Percentiles rank a stretch among this genome's conserved stretches.
Evolutionary conservation across 2,113 vertebrate genomes (phyloP).

Genomic region (Ondatra zibethicus): DNA sequence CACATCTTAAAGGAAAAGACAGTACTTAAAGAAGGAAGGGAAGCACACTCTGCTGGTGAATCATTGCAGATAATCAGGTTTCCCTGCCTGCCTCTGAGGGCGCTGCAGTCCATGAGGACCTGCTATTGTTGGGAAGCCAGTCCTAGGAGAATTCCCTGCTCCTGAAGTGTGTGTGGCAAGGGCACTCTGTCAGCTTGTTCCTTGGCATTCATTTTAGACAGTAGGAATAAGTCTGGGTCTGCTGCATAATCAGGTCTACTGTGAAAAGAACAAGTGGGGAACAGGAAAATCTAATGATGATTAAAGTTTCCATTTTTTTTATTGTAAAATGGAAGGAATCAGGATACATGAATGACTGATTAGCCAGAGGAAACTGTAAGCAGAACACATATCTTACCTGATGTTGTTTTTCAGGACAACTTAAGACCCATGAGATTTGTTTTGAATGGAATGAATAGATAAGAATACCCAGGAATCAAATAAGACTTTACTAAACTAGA

Average conservation of each 20-base stretch:
- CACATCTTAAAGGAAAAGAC: conserved; percentile 51
- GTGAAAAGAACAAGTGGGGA: not conserved
- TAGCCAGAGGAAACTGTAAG: not conserved
- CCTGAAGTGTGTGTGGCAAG: not conserved
- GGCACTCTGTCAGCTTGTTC: not conserved
- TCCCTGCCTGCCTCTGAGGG: conserved; percentile 61
- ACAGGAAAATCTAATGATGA: conserved; percentile 6
- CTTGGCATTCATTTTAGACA: conserved; percentile 15
- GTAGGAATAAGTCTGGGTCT: not conserved
- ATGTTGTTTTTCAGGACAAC: not conserved
- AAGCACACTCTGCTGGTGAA: not conserved
- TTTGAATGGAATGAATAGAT: not conserved
- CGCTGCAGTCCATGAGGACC: not conserved
- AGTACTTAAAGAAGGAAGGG: conserved; percentile 44
- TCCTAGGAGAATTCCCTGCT: not conserved
- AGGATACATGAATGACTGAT: not conserved
- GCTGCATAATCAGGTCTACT: not conserved
- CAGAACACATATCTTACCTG: not conserved
- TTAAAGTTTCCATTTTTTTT: not conserved
- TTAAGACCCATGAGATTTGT: not conserved
- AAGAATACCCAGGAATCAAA: not conserved
- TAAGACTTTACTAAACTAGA: not conserved
- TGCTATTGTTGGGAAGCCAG: not conserved
- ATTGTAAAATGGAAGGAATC: conserved; percentile 20
- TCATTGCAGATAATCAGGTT: conserved; percentile 58